A percentile compares a stretch with the other conserved stretches of the same genome.
Conservation (phyloP, 2,888 invertebrate genomes). For the Tetranychus truncatus region DNA sequence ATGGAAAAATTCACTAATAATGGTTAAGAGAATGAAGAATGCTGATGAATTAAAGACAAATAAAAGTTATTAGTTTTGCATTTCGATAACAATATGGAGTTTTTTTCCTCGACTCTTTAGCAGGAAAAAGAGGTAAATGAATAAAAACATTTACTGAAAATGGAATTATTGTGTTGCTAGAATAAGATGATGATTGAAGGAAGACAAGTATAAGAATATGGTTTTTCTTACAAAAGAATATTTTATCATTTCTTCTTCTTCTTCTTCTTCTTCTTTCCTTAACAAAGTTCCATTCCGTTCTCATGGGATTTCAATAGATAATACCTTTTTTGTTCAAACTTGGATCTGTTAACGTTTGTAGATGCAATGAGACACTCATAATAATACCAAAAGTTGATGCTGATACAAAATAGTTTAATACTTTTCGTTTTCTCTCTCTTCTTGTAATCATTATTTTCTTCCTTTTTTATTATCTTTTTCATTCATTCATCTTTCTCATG, state of each 20-base stretch:
- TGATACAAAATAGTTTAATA: too few relatives aligned
- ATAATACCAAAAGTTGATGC: too few relatives aligned
- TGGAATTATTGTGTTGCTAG: background rate
- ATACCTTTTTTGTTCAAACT: background rate
- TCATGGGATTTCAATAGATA: background rate
- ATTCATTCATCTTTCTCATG: too few relatives aligned
- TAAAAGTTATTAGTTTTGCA: too few relatives aligned
- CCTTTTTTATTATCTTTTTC: too few relatives aligned
- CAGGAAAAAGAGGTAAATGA: background rate
- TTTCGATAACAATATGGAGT: background rate
- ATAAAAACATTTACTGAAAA: background rate
- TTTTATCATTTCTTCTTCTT: background rate
- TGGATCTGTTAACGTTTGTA: background rate
- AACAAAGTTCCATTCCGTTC: background rate
- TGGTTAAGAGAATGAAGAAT: too few relatives aligned
- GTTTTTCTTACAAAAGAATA: background rate
- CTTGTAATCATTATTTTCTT: too few relatives aligned
- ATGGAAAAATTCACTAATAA: too few relatives aligned
- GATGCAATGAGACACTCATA: background rate
- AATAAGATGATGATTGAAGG: background rate
- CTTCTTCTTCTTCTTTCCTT: background rate
- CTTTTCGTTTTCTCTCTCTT: too few relatives aligned
- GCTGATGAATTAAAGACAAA: too few relatives aligned
- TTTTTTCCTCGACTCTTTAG: background rate
- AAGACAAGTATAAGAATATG: background rate